Base-by-base conservation (phyloP, 2,113 vertebrate genomes). In the Garra rufa region DNA sequence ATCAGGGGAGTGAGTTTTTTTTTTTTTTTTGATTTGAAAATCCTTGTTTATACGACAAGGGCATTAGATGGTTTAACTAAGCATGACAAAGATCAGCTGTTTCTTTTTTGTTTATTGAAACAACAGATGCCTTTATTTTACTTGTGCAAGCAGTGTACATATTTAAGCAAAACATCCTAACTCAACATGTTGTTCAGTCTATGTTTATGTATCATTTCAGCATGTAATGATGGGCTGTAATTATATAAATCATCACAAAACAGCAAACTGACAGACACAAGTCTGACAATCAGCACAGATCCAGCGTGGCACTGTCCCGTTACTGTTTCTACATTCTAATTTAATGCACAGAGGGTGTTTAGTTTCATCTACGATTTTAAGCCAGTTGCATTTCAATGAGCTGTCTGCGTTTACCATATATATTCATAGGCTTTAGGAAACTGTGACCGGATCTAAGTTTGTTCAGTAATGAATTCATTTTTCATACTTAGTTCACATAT, bases 391-490 rank as follows among this genome's bases (percentile, higher is more conserved):
- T 41, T 41, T 65, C 24, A 28, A 17, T 34, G 19, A 52, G 34
- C 15, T 52, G 48, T 14, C 13, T 75, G 71, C 44, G 19, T 50
- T 75, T 50, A 11, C 3, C 24, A 74, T 17, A 44, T 3, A 41
- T 2, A 75, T 14, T 9, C 26, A 21, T 6, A 13, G 9, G 15
- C n/a, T 46, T 52, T 41, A 67, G 21, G 6, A 77, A 69, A 24
- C 14, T 69, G 46, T 55, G n/a, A 50, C 17, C 28, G 38, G 41
- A 63, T 63, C 19, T 28, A 28, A 48, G 67, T 70, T 57, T 70
- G n/a, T 34, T 65, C 30, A 83, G 38, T 43, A 76, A 84, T 55
- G 59, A 52, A 77, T 65, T 41, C 1, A 84, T 77, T 43, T 24
- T 83, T 83, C 15, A 65, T 76, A 15, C 8, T 55, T 52, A 26